Conservation (phyloP, 2,888 invertebrate genomes). For the Neuroscelio doddi region DNA sequence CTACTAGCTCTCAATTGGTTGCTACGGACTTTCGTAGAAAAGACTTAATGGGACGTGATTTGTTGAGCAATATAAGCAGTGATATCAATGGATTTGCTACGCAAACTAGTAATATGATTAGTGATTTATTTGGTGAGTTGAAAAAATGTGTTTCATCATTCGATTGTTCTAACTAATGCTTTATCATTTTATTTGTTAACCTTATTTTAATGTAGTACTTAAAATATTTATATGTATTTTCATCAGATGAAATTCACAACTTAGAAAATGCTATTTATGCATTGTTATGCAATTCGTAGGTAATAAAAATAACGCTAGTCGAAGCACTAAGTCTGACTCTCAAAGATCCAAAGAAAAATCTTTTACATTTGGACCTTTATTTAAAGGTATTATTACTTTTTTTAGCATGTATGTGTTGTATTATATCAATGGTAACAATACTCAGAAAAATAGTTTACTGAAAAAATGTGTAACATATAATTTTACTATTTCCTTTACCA, state of each 20-base stretch:
- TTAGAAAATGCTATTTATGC: background rate
- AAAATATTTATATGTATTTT: too few relatives aligned
- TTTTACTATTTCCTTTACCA: too few relatives aligned
- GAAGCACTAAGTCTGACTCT: constrained; percentile 71
- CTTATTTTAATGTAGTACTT: too few relatives aligned
- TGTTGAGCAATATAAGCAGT: constrained; percentile 92
- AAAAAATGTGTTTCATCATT: too few relatives aligned
- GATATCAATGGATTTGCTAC: constrained; percentile 95
- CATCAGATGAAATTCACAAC: too few relatives aligned
- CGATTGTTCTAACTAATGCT: too few relatives aligned
- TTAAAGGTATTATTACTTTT: constrained; percentile 76
- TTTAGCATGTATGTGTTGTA: constrained; percentile 7
- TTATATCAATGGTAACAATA: background rate
- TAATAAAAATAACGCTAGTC: constrained; percentile 68
- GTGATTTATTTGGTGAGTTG: constrained; percentile 87
- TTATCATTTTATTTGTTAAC: too few relatives aligned
- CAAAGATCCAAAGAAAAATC: constrained; percentile 73
- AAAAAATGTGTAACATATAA: too few relatives aligned
- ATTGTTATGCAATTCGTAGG: constrained; percentile 54
- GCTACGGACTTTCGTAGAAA: constrained; percentile 75
- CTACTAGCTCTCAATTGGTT: constrained; percentile 76
- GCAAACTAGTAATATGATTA: constrained; percentile 94
- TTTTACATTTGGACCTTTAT: constrained; percentile 83
- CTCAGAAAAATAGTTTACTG: too few relatives aligned
- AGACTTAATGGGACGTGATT: constrained; percentile 81